phyloP scores from a whole-genome alignment of 2,797 vertebrate species.

The Podargus strigoides region DNA sequence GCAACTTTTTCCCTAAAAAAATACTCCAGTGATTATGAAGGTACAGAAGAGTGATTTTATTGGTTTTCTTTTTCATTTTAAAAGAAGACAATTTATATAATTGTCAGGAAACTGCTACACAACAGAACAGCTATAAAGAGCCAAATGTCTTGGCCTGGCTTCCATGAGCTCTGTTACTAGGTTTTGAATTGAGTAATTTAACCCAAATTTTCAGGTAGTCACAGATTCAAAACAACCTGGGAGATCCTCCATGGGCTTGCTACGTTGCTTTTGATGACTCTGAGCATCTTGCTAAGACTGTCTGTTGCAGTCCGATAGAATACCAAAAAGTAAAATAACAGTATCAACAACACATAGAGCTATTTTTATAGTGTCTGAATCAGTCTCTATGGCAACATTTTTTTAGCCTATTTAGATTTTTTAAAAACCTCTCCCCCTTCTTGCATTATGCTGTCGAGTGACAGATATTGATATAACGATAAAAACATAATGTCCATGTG shows the following conservation, averaged over 20 bases:
- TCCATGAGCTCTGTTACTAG: neutral
- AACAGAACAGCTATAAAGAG: neutral
- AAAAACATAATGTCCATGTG: neutral
- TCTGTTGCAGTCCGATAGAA: neutral
- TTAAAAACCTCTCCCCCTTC: neutral
- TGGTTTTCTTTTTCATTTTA: neutral
- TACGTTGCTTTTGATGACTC: neutral
- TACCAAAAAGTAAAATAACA: neutral
- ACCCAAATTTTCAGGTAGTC: neutral
- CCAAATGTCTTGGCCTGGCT: neutral
- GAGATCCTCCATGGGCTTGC: neutral
- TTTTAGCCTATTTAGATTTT: slow-evolving; percentile 3
- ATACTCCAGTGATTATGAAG: neutral
- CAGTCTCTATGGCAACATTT: slow-evolving; percentile 2
- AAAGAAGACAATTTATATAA: neutral
- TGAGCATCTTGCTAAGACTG: neutral
- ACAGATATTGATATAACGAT: neutral
- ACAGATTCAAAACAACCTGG: neutral
- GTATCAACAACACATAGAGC: neutral
- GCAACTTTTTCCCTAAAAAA: neutral
- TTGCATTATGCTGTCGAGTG: neutral
- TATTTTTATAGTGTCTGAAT: slow-evolving; percentile 13
- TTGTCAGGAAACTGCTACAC: neutral
- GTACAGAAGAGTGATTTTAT: neutral
- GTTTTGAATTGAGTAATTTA: neutral